Base-by-base conservation (phyloP, 2,888 invertebrate genomes). In the Chelonus formosanus region DNA sequence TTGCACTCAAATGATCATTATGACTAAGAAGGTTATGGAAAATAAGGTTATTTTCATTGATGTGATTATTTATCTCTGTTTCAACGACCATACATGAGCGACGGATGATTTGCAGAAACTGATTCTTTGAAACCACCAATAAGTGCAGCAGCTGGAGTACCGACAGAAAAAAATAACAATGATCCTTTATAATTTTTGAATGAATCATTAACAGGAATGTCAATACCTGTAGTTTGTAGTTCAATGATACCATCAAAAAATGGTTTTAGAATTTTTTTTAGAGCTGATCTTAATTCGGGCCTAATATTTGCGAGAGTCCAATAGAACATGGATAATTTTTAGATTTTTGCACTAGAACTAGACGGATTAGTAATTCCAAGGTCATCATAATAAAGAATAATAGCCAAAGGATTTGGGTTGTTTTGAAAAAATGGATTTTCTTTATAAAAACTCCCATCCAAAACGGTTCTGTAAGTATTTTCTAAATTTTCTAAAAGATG, bases 81-180 rank as follows among this genome's bases (percentile, higher is more conserved):
- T 20, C 2, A 20, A 20, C 20, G 2, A 20, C 40, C 55, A 67
- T 63, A 56, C 73, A 75, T 0, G 69, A 55, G 5, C 70, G 67
- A 63, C 72, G 59, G 67, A 7, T 72, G 69, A 63, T 68, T 66
- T 10, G 73, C 73, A 47, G 70, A 63, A 5, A 72, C 70, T 3
- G 72, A 72, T 52, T 71, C 67, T 62, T 74, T 73, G 45, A 71
- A 74, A 4, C 74, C 73, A 58, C 69, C 74, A 20, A 74, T 44
- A 32, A 71, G 53, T 43, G 71, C 71, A 5, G 74, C 60, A 6
- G 72, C 72, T 8, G 70, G 70, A n/a, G 68, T 72, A 63, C 72
- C 72, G 10, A 63, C 71, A 55, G 69, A 62, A 53, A 58, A 67
- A 53, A 72, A 74, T 7, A 73, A 34, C 53, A 73, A 34, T 50